Conservation (phyloP, 1,140 invertebrate genomes). For the Bactericera cockerelli region DNA sequence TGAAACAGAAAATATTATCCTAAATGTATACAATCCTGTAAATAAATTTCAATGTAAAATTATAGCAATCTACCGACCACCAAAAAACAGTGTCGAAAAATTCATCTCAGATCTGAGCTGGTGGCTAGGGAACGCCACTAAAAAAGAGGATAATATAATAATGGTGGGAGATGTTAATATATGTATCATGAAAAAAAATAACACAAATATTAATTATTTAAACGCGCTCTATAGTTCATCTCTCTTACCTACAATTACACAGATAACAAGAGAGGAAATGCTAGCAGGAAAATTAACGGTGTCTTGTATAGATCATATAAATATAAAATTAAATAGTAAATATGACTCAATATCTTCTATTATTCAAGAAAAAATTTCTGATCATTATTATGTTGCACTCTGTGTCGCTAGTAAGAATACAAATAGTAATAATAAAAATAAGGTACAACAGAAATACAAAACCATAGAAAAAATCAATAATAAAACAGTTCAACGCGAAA, state of each 20-base stretch:
- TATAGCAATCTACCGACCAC: not conserved
- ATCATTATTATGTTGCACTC: not conserved
- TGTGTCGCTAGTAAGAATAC: too few species aligned
- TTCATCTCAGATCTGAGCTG: not conserved
- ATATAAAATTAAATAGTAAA: not conserved
- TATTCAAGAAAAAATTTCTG: not conserved
- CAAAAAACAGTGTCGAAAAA: not conserved
- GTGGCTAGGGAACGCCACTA: not conserved
- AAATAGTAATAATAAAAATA: not conserved
- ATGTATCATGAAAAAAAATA: not conserved
- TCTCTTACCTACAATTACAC: not conserved
- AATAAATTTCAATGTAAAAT: not conserved
- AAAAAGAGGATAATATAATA: not conserved
- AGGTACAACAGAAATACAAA: not conserved
- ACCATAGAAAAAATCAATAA: not conserved
- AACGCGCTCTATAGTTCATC: not conserved
- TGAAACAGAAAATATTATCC: not conserved
- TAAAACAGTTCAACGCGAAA: not conserved
- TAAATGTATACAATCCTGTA: not conserved
- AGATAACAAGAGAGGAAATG: not conserved
- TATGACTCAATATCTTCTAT: not conserved
- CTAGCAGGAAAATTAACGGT: not conserved
- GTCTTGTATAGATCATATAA: not conserved
- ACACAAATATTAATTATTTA: not conserved
- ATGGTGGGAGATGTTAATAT: not conserved